Evolutionary conservation across 2,888 invertebrate genomes (phyloP), one percentile per base, ranked within the genome.

Genomic region (Drosophila stalkeri): DNA sequence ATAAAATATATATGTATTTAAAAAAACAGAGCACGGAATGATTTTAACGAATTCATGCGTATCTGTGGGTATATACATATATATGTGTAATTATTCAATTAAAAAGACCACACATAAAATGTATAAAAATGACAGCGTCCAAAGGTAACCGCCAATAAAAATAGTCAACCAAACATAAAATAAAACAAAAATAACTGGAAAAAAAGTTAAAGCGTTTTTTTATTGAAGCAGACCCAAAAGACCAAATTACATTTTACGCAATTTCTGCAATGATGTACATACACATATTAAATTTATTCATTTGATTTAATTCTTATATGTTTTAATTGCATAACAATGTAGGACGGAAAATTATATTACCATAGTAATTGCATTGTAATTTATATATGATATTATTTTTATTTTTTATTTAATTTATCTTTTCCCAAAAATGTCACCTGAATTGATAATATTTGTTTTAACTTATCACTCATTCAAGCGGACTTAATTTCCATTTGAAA

Each of bases 81-180:
- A 51, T 70, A 20, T 65, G 47, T 77, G 72, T 75, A 88, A 83
- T 86, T 84, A 84, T 86, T 86, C 82, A 89, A 86, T 86, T 86
- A 84, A 84, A 89, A 71, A 59, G 73, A 77, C 87, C 89, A 49
- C 85, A 74, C 62, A 77, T 63, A 60, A 37, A 68, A 68, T 49
- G 31, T 63, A 49, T 64, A 54, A 72, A 66, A 74, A 49, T 72
- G 71, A 70, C 65, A 76, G 72, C 63, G 57, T 27, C 31, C 68
- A 83, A 89, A 86, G 77, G 77, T 71, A 84, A 84, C 75, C 87
- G 67, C 80, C 80, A 86, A 83, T 80, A 81, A 84, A 85, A 89
- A 81, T 64, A 81, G 59, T 78, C 72, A 73, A 67, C 56, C 72
- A 56, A 70, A 70, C 51, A 55, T 46, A 72, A 71, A 71, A 62